Percentiles rank a stretch among this genome's conserved stretches.
phyloP scores from a whole-genome alignment of 2,888 invertebrate genomes.

The Pristionchus mayeri region DNA sequence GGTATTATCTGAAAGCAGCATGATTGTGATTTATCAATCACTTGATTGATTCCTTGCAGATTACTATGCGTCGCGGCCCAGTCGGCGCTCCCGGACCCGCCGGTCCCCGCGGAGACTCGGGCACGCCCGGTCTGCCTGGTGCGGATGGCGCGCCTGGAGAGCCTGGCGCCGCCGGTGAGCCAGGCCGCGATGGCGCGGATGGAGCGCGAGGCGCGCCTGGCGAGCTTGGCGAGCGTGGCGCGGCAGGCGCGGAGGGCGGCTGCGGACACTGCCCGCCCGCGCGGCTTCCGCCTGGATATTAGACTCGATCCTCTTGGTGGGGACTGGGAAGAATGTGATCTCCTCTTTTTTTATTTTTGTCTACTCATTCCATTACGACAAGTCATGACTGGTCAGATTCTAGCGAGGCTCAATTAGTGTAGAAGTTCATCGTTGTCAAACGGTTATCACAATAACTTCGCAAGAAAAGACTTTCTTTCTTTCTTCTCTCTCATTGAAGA shows the following conservation, averaged over 20 bases:
- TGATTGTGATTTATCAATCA: too few relatives aligned
- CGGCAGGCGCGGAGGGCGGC: constrained; percentile 34
- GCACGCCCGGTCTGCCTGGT: constrained; percentile 40
- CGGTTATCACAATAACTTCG: too few relatives aligned
- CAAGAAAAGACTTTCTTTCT: too few relatives aligned
- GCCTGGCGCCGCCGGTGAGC: not conserved
- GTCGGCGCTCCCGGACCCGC: constrained; percentile 52
- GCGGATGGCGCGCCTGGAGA: constrained; percentile 20
- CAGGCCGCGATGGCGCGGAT: constrained; percentile 53
- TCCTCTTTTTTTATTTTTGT: not conserved
- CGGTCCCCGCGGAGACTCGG: constrained; percentile 41
- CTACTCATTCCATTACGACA: not conserved
- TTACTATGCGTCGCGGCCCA: constrained; percentile 10
- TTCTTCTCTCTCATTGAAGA: not conserved
- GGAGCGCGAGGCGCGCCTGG: constrained; percentile 52
- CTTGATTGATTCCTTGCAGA: too few relatives aligned
- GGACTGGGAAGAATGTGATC: not conserved
- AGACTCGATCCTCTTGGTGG: not conserved
- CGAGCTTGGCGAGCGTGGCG: not conserved
- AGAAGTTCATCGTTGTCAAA: not conserved
- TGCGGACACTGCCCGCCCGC: constrained; percentile 40
- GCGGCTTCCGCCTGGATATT: constrained; percentile 46
- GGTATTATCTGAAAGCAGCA: too few relatives aligned
- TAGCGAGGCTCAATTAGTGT: not conserved
- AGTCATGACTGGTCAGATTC: constrained; percentile 6